Evolutionary conservation across 2,797 vertebrate genomes (phyloP).

Genomic region (Varecia variegata): DNA sequence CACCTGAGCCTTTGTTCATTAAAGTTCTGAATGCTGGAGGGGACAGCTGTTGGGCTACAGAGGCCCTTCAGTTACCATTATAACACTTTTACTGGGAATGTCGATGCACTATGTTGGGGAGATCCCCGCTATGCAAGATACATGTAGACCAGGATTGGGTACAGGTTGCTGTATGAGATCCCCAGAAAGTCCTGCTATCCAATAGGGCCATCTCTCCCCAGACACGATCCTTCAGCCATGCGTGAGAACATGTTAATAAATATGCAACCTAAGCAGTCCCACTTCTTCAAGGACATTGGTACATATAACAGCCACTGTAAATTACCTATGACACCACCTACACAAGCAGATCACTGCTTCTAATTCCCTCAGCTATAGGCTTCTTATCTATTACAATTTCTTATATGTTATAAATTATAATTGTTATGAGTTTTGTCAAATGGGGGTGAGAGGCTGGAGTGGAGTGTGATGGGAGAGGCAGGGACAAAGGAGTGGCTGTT

Average conservation of each 20-base stretch:
- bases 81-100: not conserved
- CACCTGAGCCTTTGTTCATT: no score
- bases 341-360: not conserved
- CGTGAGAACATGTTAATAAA: not conserved
- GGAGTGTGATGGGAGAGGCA: accelerated
- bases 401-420: not conserved
- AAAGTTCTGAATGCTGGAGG: not conserved
- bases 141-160: no score
- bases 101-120: accelerated
- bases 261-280: no score
- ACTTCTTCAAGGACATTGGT: not conserved
- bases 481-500: accelerated
- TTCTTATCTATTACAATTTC: not conserved
- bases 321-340: not conserved
- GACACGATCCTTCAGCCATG: not conserved
- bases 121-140: accelerated
- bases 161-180: accelerated
- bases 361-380: not conserved
- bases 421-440: not conserved
- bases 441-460: not conserved
- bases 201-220: accelerated
- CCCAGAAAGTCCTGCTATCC: not conserved
- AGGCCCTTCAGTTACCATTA: accelerated
- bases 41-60: no score
- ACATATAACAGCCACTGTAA: accelerated